Base-by-base conservation (phyloP, 2,113 vertebrate species). In the Ptyas mucosa region DNA sequence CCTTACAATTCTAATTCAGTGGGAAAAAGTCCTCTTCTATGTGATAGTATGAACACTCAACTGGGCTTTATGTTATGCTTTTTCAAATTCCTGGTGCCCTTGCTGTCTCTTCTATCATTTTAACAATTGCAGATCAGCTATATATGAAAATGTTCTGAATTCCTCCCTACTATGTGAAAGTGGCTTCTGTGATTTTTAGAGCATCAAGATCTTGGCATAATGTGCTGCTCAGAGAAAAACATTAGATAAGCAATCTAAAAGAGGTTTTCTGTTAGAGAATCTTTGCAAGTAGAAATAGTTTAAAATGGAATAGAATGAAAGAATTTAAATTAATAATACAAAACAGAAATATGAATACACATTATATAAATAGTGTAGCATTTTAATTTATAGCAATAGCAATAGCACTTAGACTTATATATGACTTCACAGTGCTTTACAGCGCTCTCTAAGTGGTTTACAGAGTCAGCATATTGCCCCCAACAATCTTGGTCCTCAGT, bases 131-230 rank as follows among this genome's bases (percentile, higher is more conserved):
- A 3, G 85, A 39, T 95, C 95, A 95, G 43, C 92, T 94, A 29
- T 93, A 52, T 90, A 61, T 61, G 58, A 94, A 96, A 94, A 52
- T 89, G 87, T 9, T 91, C 87, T 95, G 95, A 95, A 29, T 69
- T 89, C 14, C 49, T 43, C 34, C 18, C 54, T 29, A 94, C n/a
- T 49, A 15, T 46, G 24, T n/a, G 53, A 75, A 53, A 94, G 85
- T 39, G 61, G 92, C 51, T 93, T 92, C 18, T 87, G 1, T 85
- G 87, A 46, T 18, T 46, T 85, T 11, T 91, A 88, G 64, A 53
- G 55, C 93, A 15, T n/a, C 52, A 69, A 89, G 91, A 61, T 57
- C 5, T 85, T 93, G 46, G 26, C 92, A 88, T 34, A 12, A 64
- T n/a, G 49, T 0, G 53, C 92, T 95, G 90, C 53, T 75, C 26